Evolutionary conservation across 2,113 vertebrate species (phyloP).

Genomic region (Ammodramus savannarum): DNA sequence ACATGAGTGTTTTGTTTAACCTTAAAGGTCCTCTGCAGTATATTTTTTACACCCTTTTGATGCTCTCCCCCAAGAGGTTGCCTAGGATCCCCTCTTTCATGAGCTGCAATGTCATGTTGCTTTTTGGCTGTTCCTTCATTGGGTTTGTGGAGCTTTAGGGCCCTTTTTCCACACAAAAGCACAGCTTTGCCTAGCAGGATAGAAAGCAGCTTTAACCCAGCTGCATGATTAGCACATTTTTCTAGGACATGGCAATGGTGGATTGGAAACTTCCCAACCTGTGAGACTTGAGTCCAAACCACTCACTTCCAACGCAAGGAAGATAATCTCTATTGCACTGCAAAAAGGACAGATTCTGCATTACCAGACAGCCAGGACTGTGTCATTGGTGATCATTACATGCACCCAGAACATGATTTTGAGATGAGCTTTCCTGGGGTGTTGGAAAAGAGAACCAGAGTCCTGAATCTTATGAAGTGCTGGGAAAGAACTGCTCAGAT

Average conservation of each 20-base stretch:
- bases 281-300: not conserved
- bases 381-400: not conserved
- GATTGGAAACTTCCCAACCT: constrained; percentile 25
- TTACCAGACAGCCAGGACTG: not conserved
- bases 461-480: not conserved
- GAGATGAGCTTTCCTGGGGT: not conserved
- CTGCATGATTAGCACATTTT: not conserved
- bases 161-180: not conserved
- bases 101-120: not conserved
- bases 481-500: not conserved
- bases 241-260: constrained; percentile 1
- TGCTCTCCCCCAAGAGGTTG: not conserved
- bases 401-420: not conserved
- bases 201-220: constrained; percentile 24
- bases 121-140: not conserved
- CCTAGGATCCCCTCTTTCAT: not conserved
- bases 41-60: not conserved
- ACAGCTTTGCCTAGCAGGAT: not conserved
- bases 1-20: not conserved
- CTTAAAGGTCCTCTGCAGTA: not conserved
- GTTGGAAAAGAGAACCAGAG: not conserved
- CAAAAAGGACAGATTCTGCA: not conserved
- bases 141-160: not conserved
- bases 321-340: not conserved
- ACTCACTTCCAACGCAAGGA: not conserved